These are phyloP conservation scores for Gibbula magus DNA, from an alignment of 2,888 invertebrate species.

Conservation along the genomic window DNA sequence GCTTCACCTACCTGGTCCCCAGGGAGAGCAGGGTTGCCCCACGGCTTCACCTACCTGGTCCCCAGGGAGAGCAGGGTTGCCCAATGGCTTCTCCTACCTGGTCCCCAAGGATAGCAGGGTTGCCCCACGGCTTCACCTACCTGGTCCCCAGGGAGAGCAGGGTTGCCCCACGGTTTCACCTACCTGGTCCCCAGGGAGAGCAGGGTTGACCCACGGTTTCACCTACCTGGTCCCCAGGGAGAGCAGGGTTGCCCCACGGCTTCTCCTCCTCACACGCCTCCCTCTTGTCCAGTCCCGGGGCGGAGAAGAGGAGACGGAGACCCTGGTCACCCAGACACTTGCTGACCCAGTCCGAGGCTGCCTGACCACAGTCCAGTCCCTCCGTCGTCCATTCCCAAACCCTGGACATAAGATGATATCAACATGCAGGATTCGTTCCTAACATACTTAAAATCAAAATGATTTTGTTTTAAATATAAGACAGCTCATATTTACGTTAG, in stretches of 20 bases:
- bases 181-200: conserved; percentile 49
- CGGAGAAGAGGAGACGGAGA: conserved; percentile 49
- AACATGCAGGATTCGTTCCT: too few relatives aligned
- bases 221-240: conserved; percentile 52
- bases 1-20: too few relatives aligned
- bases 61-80: conserved; percentile 45
- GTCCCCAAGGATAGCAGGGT: conserved; percentile 47
- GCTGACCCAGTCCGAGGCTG: conserved; percentile 61
- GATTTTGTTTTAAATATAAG: too few relatives aligned
- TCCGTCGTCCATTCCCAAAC: conserved; percentile 54
- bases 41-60: conserved; percentile 49
- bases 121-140: conserved; percentile 48
- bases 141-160: conserved; percentile 45
- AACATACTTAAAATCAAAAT: too few relatives aligned
- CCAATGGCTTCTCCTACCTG: conserved; percentile 49
- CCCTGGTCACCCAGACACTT: conserved; percentile 52
- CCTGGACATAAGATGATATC: conserved; percentile 39
- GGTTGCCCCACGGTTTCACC: too few relatives aligned
- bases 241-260: conserved; percentile 49
- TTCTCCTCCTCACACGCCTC: conserved; percentile 45
- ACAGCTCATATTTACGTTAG: too few relatives aligned
- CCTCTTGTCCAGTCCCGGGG: conserved; percentile 45
- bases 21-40: conserved; percentile 46
- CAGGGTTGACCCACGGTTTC: conserved; percentile 51
- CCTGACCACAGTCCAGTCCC: conserved; percentile 66